These are phyloP conservation scores for Xestia ashworthii DNA, from an alignment of 2,888 invertebrate genomes.

Conservation along the genomic window DNA sequence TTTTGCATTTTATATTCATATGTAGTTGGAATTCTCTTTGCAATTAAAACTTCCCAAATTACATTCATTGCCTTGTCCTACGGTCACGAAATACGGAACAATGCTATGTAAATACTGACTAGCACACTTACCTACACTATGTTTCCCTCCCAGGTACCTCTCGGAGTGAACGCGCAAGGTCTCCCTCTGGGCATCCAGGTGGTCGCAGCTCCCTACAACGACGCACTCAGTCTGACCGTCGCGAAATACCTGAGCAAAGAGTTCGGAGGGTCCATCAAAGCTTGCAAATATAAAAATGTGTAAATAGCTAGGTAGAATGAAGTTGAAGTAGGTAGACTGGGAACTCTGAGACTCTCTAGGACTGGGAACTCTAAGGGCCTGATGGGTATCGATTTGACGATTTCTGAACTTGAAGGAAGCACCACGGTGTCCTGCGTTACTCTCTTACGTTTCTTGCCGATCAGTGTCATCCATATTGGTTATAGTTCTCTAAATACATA, in stretches of 20 bases:
- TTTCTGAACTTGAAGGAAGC: no score
- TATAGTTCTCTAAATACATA: no score
- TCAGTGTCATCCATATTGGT: no score
- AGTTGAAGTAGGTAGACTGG: no score
- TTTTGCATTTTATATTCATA: background rate
- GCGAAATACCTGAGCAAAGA: constrained; percentile 94
- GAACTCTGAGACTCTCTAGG: background rate
- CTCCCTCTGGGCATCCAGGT: constrained; percentile 96
- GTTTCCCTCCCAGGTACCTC: constrained; percentile 90
- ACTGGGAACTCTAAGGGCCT: background rate
- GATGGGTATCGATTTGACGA: background rate
- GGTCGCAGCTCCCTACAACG: constrained; percentile 93
- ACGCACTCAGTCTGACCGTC: constrained; percentile 94
- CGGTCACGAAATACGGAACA: background rate
- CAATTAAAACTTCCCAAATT: background rate
- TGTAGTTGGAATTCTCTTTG: background rate
- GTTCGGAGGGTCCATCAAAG: constrained; percentile 94
- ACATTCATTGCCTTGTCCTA: background rate
- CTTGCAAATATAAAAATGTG: constrained; percentile 80
- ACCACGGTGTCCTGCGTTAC: no score
- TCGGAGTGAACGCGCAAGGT: constrained; percentile 93
- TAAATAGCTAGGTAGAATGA: constrained; percentile 28
- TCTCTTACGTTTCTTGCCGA: no score
- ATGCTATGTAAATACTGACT: background rate
- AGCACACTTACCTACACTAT: constrained; percentile 48